Evolutionary conservation across 92 coral and sea anemone species (phyloP), one percentile per base, ranked within the genome.

Genomic region (Anthopleura xanthogrammica): DNA sequence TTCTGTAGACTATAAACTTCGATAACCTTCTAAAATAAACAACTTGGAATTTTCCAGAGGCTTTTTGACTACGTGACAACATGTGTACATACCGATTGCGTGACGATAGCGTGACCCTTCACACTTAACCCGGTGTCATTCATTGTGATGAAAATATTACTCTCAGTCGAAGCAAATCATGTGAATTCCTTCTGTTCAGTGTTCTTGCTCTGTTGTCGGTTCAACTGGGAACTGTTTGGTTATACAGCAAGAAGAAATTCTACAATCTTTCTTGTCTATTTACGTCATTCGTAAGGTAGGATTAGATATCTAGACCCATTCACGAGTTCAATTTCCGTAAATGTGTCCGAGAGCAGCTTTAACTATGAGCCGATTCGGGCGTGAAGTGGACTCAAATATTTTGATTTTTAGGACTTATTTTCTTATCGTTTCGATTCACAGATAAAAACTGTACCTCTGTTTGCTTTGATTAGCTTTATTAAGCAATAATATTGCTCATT

Each of bases 321-420:
- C 24, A 7, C 12, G 78, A 50, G 12, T 50, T 2, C 8, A 17
- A 75, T 75, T 42, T 75, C 78, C 55, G 78, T 43, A 16, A 23
- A 75, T 7, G 7, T 17, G 78, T 43, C 3, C 12, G 58, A 50
- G 36, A 24, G 40, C 80, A 52, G 46, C 52, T 77, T 77, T 48
- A 52, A 65, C 19, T 20, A 50, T 77, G 80, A 77, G 58, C 14
- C 52, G n/a, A 23, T 52, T 52, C 60, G 80, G 80, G 64, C 60
- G 80, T 77, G 80, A 77, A 77, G 64, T 42, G 23, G 43, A 2
- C 12, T 13, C 20, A 13, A 41, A 42, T 17, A n/a, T 24, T 29
- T 29, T 12, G 41, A n/a, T 12, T 1, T 68, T 29, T 36, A 29
- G 5, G 17, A 29, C 14, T 13, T 11, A 13, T 68, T 68, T 22